Evolutionary conservation across 2,888 invertebrate species (phyloP).

Genomic region (Loripinus fragilis): DNA sequence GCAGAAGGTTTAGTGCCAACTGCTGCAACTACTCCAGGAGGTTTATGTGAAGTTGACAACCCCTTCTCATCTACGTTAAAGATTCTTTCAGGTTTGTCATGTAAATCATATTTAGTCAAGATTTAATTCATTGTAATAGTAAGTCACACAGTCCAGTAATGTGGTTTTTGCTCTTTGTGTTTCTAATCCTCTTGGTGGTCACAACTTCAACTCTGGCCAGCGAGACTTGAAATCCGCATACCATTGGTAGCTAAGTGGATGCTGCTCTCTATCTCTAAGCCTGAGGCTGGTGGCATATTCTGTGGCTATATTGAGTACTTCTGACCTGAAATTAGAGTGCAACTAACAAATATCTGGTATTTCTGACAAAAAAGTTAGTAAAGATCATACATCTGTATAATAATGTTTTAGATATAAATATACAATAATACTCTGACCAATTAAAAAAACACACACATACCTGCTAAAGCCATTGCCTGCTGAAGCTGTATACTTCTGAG

Average conservation of each 20-base stretch:
- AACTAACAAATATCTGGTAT: too few species aligned
- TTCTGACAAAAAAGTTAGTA: too few species aligned
- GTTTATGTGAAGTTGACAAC: background rate
- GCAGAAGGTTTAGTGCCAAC: background rate
- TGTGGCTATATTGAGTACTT: too few species aligned
- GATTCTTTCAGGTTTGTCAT: background rate
- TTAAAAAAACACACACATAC: too few species aligned
- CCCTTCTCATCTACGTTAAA: slow-evolving; percentile 1
- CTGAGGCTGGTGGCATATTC: too few species aligned
- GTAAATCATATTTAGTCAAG: background rate
- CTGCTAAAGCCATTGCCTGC: too few species aligned
- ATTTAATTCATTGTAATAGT: background rate
- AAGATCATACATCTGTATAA: too few species aligned
- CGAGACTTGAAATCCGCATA: background rate
- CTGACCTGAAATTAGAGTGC: too few species aligned
- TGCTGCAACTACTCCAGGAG: background rate
- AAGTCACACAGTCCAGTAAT: background rate
- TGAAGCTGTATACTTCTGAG: too few species aligned
- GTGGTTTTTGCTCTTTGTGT: background rate
- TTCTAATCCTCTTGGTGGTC: background rate
- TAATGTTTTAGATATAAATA: too few species aligned
- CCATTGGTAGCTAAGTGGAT: background rate
- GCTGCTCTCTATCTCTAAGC: too few species aligned
- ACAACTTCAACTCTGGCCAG: background rate
- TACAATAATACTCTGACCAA: too few species aligned